Conservation (phyloP, 2,797 vertebrate species). For the Notolabrus celidotus region DNA sequence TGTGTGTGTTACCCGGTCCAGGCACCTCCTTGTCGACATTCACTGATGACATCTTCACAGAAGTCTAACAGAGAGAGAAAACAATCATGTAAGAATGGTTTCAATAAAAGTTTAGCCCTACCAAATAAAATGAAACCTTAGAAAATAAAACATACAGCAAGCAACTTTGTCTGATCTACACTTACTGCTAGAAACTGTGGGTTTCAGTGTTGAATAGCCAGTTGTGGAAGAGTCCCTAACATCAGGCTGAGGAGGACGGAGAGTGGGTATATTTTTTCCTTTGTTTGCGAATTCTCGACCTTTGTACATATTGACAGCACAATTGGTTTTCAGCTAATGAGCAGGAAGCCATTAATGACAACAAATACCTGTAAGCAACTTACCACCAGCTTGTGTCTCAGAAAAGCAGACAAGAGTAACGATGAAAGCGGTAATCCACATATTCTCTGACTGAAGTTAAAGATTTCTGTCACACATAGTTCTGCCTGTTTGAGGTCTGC, state of each 20-base stretch:
- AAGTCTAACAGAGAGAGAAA: background rate
- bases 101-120: background rate
- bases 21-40: rapidly evolving
- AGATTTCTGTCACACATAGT: rapidly evolving
- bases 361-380: constrained; percentile 34
- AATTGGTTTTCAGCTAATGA: background rate
- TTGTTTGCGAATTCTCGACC: rapidly evolving
- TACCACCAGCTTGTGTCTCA: background rate
- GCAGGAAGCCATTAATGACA: too few relatives aligned
- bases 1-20: constrained; percentile 58
- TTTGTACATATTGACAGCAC: background rate
- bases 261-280: background rate
- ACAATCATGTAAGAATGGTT: background rate
- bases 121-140: background rate
- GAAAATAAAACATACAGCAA: background rate
- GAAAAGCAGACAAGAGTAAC: constrained; percentile 16
- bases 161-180: rapidly evolving
- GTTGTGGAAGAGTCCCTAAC: background rate
- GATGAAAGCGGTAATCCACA: constrained; percentile 41
- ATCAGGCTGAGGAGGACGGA: rapidly evolving
- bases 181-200: background rate
- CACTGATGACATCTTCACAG: rapidly evolving
- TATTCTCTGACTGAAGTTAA: background rate
- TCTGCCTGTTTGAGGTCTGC: background rate
- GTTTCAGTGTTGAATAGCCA: background rate